phyloP scores from a whole-genome alignment of 2,113 vertebrate genomes.

The Campylorhamphus procurvoides region DNA sequence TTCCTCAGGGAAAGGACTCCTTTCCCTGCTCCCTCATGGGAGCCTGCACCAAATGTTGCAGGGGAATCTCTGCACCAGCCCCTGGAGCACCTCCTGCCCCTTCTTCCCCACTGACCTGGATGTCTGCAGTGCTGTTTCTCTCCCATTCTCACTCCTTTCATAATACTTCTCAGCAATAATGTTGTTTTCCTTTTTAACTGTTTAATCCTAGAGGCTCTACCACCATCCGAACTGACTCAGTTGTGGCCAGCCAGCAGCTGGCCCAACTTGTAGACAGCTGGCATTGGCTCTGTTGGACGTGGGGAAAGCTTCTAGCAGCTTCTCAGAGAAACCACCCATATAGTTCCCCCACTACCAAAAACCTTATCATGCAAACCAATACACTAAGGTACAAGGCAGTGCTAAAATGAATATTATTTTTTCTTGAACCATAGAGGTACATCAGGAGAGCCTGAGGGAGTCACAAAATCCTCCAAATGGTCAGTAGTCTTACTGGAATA shows the following conservation, averaged over 20 bases:
- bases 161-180: not conserved
- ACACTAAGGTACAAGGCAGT: not conserved
- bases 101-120: not conserved
- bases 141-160: not conserved
- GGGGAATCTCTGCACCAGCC: not conserved
- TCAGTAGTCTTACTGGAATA: too few relatives aligned
- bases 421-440: too few relatives aligned
- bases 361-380: not conserved
- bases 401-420: too few relatives aligned
- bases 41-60: not conserved
- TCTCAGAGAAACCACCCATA: not conserved
- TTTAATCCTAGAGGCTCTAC: not conserved
- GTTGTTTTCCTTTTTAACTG: not conserved
- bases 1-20: not conserved
- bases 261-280: not conserved
- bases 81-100: not conserved
- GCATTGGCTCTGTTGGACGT: accelerated
- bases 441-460: too few relatives aligned
- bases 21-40: accelerated
- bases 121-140: not conserved
- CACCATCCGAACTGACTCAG: not conserved
- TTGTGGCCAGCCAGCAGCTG: not conserved
- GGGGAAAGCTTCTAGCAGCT: not conserved
- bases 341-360: not conserved
- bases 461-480: too few relatives aligned